Conservation (phyloP, 1,140 invertebrate genomes). For the Conopomorpha cramerella region DNA sequence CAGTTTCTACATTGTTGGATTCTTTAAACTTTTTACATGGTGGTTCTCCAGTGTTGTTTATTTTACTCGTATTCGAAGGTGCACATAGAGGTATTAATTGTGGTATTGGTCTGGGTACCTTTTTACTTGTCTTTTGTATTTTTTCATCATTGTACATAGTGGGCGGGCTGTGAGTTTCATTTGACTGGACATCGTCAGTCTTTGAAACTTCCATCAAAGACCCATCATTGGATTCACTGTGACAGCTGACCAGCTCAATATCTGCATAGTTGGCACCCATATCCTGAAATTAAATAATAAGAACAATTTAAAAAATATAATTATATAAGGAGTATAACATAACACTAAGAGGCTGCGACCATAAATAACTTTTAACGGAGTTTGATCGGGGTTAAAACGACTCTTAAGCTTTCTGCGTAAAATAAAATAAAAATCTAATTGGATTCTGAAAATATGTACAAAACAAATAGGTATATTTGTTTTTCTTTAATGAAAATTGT, state of each 20-base stretch:
- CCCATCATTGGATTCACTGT: constrained; percentile 45
- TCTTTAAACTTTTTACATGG: constrained; percentile 42
- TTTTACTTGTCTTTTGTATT: constrained; percentile 44
- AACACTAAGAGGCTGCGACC: too few species aligned
- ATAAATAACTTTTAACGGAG: too few species aligned
- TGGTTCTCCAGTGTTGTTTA: constrained; percentile 26
- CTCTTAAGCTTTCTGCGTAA: too few species aligned
- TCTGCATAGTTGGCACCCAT: constrained; percentile 38
- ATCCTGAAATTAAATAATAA: constrained; percentile 33
- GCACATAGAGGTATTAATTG: constrained; percentile 70
- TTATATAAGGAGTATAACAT: too few species aligned
- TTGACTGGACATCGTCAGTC: constrained; percentile 12
- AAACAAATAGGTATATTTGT: too few species aligned
- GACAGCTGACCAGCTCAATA: constrained; percentile 32
- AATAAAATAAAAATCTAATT: too few species aligned
- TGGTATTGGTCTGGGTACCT: constrained; percentile 66
- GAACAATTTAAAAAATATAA: too few species aligned
- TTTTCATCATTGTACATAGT: constrained; percentile 20
- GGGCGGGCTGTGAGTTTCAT: constrained; percentile 11
- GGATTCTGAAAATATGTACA: too few species aligned
- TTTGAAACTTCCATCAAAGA: constrained; percentile 16
- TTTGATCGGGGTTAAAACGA: too few species aligned
- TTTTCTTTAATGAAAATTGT: too few species aligned
- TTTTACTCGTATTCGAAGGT: constrained; percentile 42
- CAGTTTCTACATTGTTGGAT: constrained; percentile 11